Evolutionary conservation across 2,888 invertebrate species (phyloP), one percentile per base, ranked within the genome.

Genomic region (Uloborus plumipes): DNA sequence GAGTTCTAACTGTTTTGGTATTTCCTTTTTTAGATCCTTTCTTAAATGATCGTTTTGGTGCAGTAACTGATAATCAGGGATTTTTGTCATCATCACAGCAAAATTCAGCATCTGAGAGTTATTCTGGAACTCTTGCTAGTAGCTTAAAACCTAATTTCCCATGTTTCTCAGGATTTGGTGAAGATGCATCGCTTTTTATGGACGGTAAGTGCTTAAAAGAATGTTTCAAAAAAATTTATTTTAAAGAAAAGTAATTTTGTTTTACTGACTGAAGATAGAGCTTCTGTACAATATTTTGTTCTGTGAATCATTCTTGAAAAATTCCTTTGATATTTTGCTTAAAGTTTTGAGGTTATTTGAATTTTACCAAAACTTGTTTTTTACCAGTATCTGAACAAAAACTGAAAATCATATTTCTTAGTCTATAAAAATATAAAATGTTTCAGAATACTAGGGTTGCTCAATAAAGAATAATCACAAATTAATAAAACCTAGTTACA

Each of bases 41-140:
- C 65, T 70, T 80, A 15, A 51, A 62, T 39, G 80, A 80, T 69
- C 66, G 61, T 2, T 80, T 62, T 80, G 72, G 71, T 26, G 31
- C 55, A 18, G 31, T 55, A 26, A 55, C 50, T 15, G 74, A 73
- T 31, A 74, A 70, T 58, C 73, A 69, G 69, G 22, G 26, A n/a
- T 80, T 69, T 49, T 61, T 73, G 22, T 39, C 53, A 9, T 22
- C 67, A 31, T 47, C 79, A 26, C 76, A 76, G 47, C 58, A 70
- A 59, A 20, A 31, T 18, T 22, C 51, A 13, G 15, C 39, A n/a
- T 31, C 78, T 26, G 70, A 70, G 9, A 78, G 18, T 58, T 78
- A 55, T 50, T 64, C 77, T n/a, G 53, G 67, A 49, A 73, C 73
- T 22, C 67, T 69, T 39, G 49, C 73, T 7, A 39, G 11, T 18